Base-by-base conservation (phyloP, 2,888 invertebrate genomes). In the Lepas anatifera region DNA sequence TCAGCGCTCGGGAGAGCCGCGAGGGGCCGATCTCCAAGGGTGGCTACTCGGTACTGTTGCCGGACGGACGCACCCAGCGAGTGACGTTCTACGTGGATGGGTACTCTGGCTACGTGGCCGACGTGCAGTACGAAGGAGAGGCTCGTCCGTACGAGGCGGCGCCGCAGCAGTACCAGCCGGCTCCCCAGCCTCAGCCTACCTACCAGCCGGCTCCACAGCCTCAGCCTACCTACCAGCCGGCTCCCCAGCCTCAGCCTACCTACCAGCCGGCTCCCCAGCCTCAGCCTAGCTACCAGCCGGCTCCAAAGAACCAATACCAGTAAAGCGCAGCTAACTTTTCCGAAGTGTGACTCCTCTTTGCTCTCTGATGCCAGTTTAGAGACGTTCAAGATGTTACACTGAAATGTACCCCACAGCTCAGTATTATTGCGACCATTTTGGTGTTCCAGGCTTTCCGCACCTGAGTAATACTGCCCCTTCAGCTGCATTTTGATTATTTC, bases 31-130 rank as follows among this genome's bases (percentile, higher is more conserved):
- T 63, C 68, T 48, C 70, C 32, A n/a, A 58, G 52, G 72, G 72
- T n/a, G n/a, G 52, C 13, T 72, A 72, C 37, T 68, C 46, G 29
- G 72, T 70, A 22, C 67, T 64, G 64, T 69, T 70, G 37, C 72
- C 72, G 22, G 72, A 72, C 43, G 70, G 70, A n/a, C 72, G 72
- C 46, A 39, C 52, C 29, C 70, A 70, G 69, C 52, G 18, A 22
- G 72, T 72, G 46, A 50, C 52, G 25, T 72, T 70, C 70, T 32
- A 6, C 48, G 72, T 72, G 27, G 52, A 68, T 50, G 72, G 70
- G 29, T 48, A 72, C 35, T 70, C 70, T 18, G 72, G 72, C 37
- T 72, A 37, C 63, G 70, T 70, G 35, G 70, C 72, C 32, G 58
- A 67, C 16, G 72, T 72, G 16, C 63, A 32, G 43, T 71, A 71